Evolutionary conservation across 1,140 invertebrate species (phyloP).

Genomic region (Cherax destructor): DNA sequence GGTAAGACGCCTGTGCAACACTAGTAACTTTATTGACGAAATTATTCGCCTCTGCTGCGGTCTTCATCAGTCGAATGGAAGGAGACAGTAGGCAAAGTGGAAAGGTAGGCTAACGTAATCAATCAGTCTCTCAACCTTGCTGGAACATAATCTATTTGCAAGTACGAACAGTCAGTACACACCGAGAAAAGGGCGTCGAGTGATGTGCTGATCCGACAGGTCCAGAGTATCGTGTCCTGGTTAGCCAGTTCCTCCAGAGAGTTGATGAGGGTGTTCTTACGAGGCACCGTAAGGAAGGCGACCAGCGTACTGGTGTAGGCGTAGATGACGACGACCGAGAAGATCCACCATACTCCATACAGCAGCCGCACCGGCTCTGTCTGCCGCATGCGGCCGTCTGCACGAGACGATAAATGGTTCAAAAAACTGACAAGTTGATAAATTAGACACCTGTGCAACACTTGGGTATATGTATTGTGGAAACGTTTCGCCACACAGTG

Average conservation of each 20-base stretch:
- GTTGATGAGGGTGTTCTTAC: conserved; percentile 51
- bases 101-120: too few relatives aligned
- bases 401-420: not conserved
- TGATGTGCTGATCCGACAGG: conserved; percentile 56
- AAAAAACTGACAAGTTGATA: too few relatives aligned
- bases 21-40: too few relatives aligned
- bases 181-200: conserved; percentile 61
- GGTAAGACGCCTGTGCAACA: too few relatives aligned
- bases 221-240: conserved; percentile 66
- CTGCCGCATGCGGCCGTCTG: conserved; percentile 64
- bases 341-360: conserved; percentile 73
- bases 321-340: conserved; percentile 73
- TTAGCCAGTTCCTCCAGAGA: conserved; percentile 67
- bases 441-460: too few relatives aligned
- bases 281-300: conserved; percentile 68
- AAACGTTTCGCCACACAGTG: too few relatives aligned
- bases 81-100: too few relatives aligned
- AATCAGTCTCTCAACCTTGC: too few relatives aligned
- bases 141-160: too few relatives aligned
- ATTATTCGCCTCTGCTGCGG: too few relatives aligned
- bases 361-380: conserved; percentile 72
- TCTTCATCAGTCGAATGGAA: too few relatives aligned
- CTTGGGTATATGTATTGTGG: too few relatives aligned
- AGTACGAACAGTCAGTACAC: not conserved
- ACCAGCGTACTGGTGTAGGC: conserved; percentile 72